Conservation (phyloP, 2,888 invertebrate genomes). For the Melikaiella ostensackeni region DNA sequence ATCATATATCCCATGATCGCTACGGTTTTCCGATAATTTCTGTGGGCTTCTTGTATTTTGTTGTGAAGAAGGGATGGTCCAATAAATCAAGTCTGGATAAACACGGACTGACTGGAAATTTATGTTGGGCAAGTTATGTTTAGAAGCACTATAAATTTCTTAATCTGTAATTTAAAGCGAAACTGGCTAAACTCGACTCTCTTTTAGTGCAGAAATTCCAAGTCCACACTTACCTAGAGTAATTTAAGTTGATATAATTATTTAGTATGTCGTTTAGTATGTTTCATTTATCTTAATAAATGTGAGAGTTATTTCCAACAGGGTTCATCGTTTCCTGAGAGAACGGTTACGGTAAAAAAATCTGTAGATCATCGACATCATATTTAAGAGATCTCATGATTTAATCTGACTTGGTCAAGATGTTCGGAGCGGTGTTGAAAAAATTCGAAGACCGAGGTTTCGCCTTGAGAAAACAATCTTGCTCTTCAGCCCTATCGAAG, state of each 20-base stretch:
- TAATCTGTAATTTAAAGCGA: slow-evolving; percentile 20
- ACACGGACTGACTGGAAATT: slow-evolving; percentile 24
- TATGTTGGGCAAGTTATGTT: slow-evolving; percentile 15
- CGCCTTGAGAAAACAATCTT: slow-evolving; percentile 34
- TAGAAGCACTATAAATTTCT: slow-evolving; percentile 30
- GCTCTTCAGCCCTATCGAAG: slow-evolving; percentile 24
- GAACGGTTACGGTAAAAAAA: slow-evolving; percentile 5
- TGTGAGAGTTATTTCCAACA: not conserved
- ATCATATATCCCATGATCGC: slow-evolving; percentile 2
- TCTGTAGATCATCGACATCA: slow-evolving; percentile 12
- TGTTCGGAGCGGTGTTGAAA: slow-evolving; percentile 6
- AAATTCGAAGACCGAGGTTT: slow-evolving; percentile 29
- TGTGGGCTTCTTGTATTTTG: not conserved
- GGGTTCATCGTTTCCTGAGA: not conserved
- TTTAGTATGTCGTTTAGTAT: not conserved
- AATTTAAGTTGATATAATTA: not conserved
- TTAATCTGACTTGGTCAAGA: slow-evolving; percentile 18
- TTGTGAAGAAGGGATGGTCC: not conserved
- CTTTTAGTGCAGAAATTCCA: not conserved
- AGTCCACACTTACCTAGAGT: not conserved
- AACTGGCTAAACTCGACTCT: not conserved
- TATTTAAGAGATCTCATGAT: slow-evolving; percentile 21
- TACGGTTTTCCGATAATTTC: slow-evolving; percentile 2
- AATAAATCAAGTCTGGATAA: slow-evolving; percentile 25
- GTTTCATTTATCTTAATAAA: not conserved